phyloP scores from a whole-genome alignment of 2,888 invertebrate genomes.

The Ormyrus thymus region DNA sequence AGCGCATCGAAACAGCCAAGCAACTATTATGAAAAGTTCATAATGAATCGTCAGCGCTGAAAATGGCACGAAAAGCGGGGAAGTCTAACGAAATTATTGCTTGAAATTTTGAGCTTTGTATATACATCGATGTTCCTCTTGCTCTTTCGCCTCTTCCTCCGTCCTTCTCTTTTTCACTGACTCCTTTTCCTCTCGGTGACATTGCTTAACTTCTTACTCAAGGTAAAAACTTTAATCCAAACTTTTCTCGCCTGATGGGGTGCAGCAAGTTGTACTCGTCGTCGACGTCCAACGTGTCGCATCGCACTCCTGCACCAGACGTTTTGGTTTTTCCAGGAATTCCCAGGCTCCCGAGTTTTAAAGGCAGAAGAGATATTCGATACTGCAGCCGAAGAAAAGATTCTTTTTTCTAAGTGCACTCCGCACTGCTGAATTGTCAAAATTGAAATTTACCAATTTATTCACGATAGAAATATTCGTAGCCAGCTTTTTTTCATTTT shows the following conservation, averaged over 20 bases:
- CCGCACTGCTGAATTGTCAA: too few species aligned
- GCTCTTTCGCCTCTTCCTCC: not conserved
- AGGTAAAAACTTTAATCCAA: slow-evolving; percentile 67
- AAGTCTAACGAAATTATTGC: slow-evolving; percentile 52
- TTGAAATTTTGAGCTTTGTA: slow-evolving; percentile 48
- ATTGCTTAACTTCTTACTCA: slow-evolving; percentile 66
- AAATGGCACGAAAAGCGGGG: slow-evolving; percentile 15
- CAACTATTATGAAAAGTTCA: slow-evolving; percentile 47
- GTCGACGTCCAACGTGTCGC: slow-evolving; percentile 53
- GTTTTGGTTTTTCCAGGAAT: slow-evolving; percentile 9
- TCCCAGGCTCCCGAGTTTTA: not conserved
- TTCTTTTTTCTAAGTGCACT: too few species aligned
- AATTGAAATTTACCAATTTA: too few species aligned
- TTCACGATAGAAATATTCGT: too few species aligned
- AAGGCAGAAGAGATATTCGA: too few species aligned
- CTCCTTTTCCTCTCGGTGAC: slow-evolving; percentile 47
- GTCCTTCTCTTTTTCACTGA: not conserved
- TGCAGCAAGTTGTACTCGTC: slow-evolving; percentile 42
- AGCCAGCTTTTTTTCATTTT: too few species aligned
- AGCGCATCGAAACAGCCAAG: slow-evolving; percentile 9
- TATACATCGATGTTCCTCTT: slow-evolving; percentile 30
- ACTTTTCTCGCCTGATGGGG: slow-evolving; percentile 62
- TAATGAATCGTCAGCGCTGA: slow-evolving; percentile 51
- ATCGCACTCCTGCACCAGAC: not conserved
- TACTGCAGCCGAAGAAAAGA: too few species aligned